These are phyloP conservation scores for Nerophis ophidion DNA, from an alignment of 2,113 vertebrate genomes.

Conservation along the genomic window DNA sequence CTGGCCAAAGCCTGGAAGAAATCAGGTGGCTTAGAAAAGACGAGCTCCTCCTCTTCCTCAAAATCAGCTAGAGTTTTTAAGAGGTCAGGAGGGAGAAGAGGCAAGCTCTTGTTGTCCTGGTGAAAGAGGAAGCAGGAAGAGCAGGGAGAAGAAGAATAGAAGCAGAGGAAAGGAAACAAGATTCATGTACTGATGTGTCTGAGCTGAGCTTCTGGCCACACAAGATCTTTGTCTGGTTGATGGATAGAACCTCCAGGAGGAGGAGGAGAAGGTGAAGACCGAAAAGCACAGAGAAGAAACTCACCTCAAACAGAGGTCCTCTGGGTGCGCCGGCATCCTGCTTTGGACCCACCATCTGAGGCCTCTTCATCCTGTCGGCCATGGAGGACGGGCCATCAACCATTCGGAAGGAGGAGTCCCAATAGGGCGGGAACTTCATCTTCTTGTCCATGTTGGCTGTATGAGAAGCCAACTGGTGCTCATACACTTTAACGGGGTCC, in stretches of 20 bases:
- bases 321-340: constrained; percentile 77
- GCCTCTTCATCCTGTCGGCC: constrained; percentile 73
- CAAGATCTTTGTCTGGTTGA: too few species aligned
- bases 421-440: constrained; percentile 91
- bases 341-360: constrained; percentile 68
- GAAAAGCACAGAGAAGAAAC: constrained; percentile 1
- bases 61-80: constrained; percentile 98
- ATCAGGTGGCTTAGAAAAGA: constrained; percentile 97
- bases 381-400: constrained; percentile 65
- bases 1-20: constrained; percentile 97
- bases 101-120: constrained; percentile 97
- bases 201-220: neutral
- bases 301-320: constrained; percentile 85
- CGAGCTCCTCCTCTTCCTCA: constrained; percentile 99
- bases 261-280: neutral
- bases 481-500: constrained; percentile 87
- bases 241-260: too few species aligned
- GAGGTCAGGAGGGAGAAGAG: constrained; percentile 99
- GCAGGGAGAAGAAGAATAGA: constrained; percentile 39
- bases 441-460: constrained; percentile 82
- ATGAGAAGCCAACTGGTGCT: constrained; percentile 69
- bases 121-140: constrained; percentile 73
- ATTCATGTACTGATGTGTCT: neutral
- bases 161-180: constrained; percentile 10
- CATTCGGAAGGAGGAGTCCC: constrained; percentile 84